Evolutionary conservation across 2,113 vertebrate species (phyloP).

Genomic region (Atherinomorus stipes): DNA sequence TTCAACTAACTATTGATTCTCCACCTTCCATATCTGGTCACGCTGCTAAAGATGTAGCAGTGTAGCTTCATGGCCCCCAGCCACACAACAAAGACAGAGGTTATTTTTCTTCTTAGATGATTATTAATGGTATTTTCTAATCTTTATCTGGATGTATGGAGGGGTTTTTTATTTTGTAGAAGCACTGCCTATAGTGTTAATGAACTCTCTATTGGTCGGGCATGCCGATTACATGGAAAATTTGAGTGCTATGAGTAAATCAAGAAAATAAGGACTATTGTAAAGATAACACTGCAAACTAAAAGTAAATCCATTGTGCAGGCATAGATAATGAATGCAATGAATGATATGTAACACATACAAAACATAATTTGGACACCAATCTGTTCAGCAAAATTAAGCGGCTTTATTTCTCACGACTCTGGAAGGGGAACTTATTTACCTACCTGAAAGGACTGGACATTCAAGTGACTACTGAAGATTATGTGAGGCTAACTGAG

Average conservation of each 20-base stretch:
- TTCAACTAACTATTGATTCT: slow-evolving; percentile 67
- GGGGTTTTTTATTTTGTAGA: not conserved
- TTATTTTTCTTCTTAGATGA: not conserved
- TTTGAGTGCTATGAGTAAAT: slow-evolving; percentile 1
- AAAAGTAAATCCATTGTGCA: not conserved
- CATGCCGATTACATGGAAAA: not conserved
- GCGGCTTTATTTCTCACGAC: slow-evolving; percentile 16
- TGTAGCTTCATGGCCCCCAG: slow-evolving; percentile 12
- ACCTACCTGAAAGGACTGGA: slow-evolving; percentile 29
- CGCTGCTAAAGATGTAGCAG: slow-evolving; percentile 33
- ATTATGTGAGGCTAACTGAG: slow-evolving; percentile 43
- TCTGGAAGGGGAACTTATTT: slow-evolving; percentile 32
- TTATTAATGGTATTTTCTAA: not conserved
- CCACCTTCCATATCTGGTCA: slow-evolving; percentile 36
- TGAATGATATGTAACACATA: slow-evolving; percentile 4
- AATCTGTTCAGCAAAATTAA: slow-evolving; percentile 9
- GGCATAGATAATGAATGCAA: not conserved
- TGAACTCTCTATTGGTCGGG: not conserved
- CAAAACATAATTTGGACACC: slow-evolving; percentile 8
- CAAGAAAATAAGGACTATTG: slow-evolving; percentile 1
- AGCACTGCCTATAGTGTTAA: not conserved
- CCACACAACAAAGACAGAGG: not conserved
- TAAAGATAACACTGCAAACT: not conserved
- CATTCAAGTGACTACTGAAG: slow-evolving; percentile 41
- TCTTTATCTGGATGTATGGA: not conserved